A percentile compares a stretch with the other conserved stretches of the same genome.
phyloP scores from a whole-genome alignment of 2,113 vertebrate species.

The Larimichthys crocea region DNA sequence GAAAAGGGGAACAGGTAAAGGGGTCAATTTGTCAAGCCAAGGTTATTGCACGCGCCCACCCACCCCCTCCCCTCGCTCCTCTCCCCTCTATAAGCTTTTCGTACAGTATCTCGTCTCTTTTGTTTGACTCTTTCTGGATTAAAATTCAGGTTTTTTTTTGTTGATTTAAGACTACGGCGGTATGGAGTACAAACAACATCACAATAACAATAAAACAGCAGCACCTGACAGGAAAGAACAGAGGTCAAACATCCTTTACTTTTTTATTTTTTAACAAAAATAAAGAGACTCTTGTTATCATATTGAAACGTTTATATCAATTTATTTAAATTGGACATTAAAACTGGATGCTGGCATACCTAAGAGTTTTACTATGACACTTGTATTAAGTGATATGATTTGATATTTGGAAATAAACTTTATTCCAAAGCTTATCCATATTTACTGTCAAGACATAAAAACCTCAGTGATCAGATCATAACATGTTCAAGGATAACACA shows the following conservation, averaged over 20 bases:
- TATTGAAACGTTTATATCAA: neutral
- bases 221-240: neutral
- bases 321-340: neutral
- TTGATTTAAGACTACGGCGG: neutral
- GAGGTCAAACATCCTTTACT: neutral
- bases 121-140: neutral
- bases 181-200: neutral
- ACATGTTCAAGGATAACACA: slow-evolving; percentile 35
- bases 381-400: neutral
- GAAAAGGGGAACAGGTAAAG: slow-evolving; percentile 72
- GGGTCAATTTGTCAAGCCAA: slow-evolving; percentile 78
- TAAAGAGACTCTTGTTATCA: neutral
- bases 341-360: neutral
- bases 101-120: slow-evolving; percentile 8
- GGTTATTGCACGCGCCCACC: slow-evolving; percentile 54
- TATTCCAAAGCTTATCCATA: neutral
- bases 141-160: neutral
- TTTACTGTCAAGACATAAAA: slow-evolving; percentile 25
- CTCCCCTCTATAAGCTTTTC: slow-evolving; percentile 16
- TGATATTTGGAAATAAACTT: neutral
- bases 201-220: slow-evolving; percentile 7
- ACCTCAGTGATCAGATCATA: slow-evolving; percentile 3
- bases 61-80: neutral
- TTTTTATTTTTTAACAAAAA: no score
- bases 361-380: neutral